Evolutionary conservation across 2,113 vertebrate genomes (phyloP), one percentile per base, ranked within the genome.

Genomic region (Tetrax tetrax): DNA sequence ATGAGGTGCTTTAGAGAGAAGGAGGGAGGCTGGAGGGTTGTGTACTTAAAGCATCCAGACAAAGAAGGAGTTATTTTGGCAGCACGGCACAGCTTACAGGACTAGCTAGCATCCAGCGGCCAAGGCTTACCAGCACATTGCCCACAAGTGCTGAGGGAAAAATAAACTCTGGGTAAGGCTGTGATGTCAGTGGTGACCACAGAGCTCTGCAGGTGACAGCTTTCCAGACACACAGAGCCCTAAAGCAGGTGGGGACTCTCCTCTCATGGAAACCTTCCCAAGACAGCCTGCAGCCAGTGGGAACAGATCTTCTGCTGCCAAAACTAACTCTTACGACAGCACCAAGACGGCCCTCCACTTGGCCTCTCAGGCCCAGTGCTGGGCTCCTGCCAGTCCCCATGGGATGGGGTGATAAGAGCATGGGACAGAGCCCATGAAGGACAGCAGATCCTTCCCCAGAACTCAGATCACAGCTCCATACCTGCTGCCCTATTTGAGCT

Each of bases 311-410:
- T 50, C 51, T 82, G 33, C 59, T 50, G 59, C 17, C 54, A 41
- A 54, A 35, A 45, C 31, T 20, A 86, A 35, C 21, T 45, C 31
- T 31, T 29, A 28, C 0, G 0, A n/a, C 7, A 69, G 25, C 24
- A 71, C 5, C 60, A 59, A 75, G 19, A 37, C 48, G 60, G 66
- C 76, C 24, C 12, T 76, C 18, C 11, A 28, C 2, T 2, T 29
- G 28, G 28, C 28, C 24, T 61, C 50, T 57, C 10, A 14, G 57
- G 37, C 14, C 11, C 23, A 82, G 60, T 20, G 18, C 29, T 12
- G 33, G 33, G 41, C 29, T 75, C n/a, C 56, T 50, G 31, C 45
- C 23, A 94, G 48, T 10, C 31, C 24, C n/a, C 1, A 0, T 0
- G 3, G 23, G 29, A 85, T 27, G 5, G 15, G 4, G 12, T 29